Percentiles rank a stretch among this genome's conserved stretches.
phyloP scores from a whole-genome alignment of 2,113 vertebrate genomes.

The Oostethus manadensis region DNA sequence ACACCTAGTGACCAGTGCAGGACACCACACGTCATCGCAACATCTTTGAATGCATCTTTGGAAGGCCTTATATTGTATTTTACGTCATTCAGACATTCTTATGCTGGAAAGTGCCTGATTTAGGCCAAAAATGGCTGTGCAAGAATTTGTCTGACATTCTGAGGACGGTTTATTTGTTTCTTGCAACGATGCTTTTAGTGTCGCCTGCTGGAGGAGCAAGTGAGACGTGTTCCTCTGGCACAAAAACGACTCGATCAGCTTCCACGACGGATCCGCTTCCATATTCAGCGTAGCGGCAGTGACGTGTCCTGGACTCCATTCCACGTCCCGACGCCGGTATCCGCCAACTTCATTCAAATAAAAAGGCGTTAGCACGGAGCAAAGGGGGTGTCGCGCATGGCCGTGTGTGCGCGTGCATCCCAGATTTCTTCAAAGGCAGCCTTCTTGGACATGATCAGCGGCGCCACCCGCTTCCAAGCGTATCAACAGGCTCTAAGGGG shows the following conservation, averaged over 20 bases:
- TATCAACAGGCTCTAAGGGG: constrained; percentile 62
- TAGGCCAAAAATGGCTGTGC: background rate
- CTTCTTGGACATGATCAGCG: constrained; percentile 63
- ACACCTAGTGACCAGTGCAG: too few species aligned
- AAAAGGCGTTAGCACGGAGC: constrained; percentile 35
- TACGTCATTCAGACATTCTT: too few species aligned
- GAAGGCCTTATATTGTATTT: too few species aligned
- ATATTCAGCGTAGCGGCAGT: constrained; percentile 28
- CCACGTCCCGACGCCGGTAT: constrained; percentile 39
- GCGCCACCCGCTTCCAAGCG: constrained; percentile 62
- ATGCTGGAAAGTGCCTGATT: too few species aligned
- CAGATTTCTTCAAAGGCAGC: constrained; percentile 63
- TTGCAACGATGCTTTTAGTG: background rate
- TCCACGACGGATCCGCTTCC: constrained; percentile 40
- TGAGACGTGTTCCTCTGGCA: constrained; percentile 11
- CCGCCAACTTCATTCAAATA: constrained; percentile 63
- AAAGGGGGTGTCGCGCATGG: constrained; percentile 22
- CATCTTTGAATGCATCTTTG: too few species aligned
- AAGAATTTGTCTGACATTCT: too few species aligned
- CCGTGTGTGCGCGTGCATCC: constrained; percentile 28
- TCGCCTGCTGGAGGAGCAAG: constrained; percentile 11
- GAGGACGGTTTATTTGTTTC: background rate
- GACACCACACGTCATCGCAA: too few species aligned
- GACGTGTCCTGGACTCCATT: constrained; percentile 44
- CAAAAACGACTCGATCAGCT: constrained; percentile 51